Conservation (phyloP, 2,888 invertebrate genomes). For the Torymus tubicola region DNA sequence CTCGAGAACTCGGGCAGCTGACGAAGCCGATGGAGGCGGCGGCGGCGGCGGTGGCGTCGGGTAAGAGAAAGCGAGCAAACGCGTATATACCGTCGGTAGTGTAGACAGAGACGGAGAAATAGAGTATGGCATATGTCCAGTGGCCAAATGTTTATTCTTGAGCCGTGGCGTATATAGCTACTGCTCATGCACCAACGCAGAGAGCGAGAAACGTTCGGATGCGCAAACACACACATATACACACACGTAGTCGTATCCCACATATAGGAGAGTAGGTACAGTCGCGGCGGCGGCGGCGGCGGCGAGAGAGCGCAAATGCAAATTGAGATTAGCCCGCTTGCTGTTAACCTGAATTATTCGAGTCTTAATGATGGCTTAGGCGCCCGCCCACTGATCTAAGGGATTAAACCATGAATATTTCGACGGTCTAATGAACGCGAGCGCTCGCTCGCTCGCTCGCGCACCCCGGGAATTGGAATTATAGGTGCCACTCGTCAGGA, state of each 20-base stretch:
- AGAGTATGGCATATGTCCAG: slow-evolving; percentile 61
- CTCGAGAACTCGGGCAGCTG: slow-evolving; percentile 38
- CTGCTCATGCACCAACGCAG: too few species aligned
- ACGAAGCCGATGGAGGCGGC: background rate
- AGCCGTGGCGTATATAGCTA: slow-evolving; percentile 57
- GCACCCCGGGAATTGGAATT: slow-evolving; percentile 54
- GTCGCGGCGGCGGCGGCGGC: too few species aligned
- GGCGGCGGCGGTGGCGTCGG: slow-evolving; percentile 32
- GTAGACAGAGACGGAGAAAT: slow-evolving; percentile 34
- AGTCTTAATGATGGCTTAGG: slow-evolving; percentile 77
- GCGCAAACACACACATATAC: too few species aligned
- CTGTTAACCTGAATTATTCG: slow-evolving; percentile 77
- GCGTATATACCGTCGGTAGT: background rate
- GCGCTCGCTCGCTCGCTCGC: background rate
- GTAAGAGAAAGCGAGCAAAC: slow-evolving; percentile 7
- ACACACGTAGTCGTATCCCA: too few species aligned
- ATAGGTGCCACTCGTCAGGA: slow-evolving; percentile 67
- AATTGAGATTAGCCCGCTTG: slow-evolving; percentile 75
- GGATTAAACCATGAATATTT: slow-evolving; percentile 76
- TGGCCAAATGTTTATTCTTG: slow-evolving; percentile 70
- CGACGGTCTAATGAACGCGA: slow-evolving; percentile 73
- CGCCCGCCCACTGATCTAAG: slow-evolving; percentile 74
- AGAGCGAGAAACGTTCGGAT: too few species aligned
- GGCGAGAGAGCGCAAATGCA: slow-evolving; percentile 72
- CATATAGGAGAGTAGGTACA: too few species aligned